Evolutionary conservation across 2,113 vertebrate genomes (phyloP).

Genomic region (Salvelinus sp.): DNA sequence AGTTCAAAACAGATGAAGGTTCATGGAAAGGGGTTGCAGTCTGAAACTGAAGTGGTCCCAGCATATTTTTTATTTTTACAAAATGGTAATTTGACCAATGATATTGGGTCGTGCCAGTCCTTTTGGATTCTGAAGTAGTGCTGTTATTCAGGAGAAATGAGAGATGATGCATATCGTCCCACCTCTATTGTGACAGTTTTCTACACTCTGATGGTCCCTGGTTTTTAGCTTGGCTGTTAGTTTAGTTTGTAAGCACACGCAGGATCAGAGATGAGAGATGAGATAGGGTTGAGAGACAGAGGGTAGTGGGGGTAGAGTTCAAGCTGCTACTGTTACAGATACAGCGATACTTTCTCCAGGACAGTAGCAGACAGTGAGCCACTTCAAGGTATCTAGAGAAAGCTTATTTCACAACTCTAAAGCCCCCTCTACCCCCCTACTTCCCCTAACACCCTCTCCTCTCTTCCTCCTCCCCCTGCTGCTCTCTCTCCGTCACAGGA

Average conservation of each 20-base stretch:
- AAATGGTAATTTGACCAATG: too few species aligned
- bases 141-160: too few species aligned
- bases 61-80: too few species aligned
- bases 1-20: neutral
- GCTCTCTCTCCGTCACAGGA: constrained; percentile 55
- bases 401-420: constrained; percentile 28
- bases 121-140: too few species aligned
- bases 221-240: neutral
- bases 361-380: constrained; percentile 65
- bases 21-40: neutral
- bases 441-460: constrained; percentile 37
- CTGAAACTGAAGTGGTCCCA: too few species aligned
- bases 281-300: too few species aligned
- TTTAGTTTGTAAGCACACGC: neutral
- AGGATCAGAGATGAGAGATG: neutral
- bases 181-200: neutral
- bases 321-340: neutral
- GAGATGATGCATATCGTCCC: neutral
- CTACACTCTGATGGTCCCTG: neutral
- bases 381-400: constrained; percentile 61
- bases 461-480: constrained; percentile 16
- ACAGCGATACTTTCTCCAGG: neutral
- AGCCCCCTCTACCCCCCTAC: neutral
- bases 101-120: too few species aligned
- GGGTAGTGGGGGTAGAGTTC: neutral